These are phyloP conservation scores for Drosophila fuyamai DNA, from an alignment of 1,140 invertebrate genomes.

Conservation along the genomic window DNA sequence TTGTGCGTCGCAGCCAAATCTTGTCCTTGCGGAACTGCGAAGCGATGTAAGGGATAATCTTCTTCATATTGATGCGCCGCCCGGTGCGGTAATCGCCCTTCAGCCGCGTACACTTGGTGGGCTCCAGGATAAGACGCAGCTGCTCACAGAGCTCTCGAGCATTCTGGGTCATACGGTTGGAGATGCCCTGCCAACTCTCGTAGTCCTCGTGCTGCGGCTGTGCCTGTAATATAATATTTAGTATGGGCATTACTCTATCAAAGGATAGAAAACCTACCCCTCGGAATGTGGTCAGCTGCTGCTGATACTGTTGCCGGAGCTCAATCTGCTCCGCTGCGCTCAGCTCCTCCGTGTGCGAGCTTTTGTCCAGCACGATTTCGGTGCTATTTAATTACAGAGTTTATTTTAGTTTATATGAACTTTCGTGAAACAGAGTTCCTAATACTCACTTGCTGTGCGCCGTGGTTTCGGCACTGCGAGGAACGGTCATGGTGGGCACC, in stretches of 20 bases:
- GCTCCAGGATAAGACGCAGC: constrained; percentile 96
- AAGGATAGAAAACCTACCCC: constrained; percentile 55
- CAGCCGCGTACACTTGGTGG: constrained; percentile 95
- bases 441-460: constrained; percentile 86
- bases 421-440: too few relatives aligned
- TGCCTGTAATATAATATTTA: constrained; percentile 12
- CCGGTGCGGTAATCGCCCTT: constrained; percentile 98
- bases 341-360: constrained; percentile 57
- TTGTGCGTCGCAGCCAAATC: constrained; percentile 98
- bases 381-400: constrained; percentile 36
- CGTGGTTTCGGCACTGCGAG: constrained; percentile 89
- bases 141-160: constrained; percentile 97
- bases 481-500: constrained; percentile 88
- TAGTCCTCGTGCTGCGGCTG: constrained; percentile 76
- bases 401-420: too few relatives aligned
- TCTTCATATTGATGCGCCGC: constrained; percentile 98
- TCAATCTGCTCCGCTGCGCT: constrained; percentile 67
- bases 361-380: constrained; percentile 74
- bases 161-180: constrained; percentile 81
- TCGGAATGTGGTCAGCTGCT: constrained; percentile 63
- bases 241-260: neutral
- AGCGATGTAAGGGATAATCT: constrained; percentile 99
- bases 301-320: constrained; percentile 72
- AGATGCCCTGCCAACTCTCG: constrained; percentile 80
- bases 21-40: constrained; percentile 99